Conservation (phyloP, 2,113 vertebrate species). For the Campylomormyrus numenius region DNA sequence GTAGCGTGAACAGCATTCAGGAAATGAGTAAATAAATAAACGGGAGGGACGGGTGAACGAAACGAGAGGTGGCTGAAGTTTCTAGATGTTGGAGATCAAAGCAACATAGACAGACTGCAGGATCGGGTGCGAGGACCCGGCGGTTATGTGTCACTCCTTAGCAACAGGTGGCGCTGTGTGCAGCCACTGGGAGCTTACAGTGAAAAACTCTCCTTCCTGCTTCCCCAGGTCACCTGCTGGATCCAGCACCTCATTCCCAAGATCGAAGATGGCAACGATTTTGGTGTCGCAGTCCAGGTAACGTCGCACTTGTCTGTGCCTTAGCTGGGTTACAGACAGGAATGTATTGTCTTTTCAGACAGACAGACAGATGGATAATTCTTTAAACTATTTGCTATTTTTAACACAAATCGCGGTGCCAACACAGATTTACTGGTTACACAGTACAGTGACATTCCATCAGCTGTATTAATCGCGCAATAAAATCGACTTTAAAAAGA, state of each 20-base stretch:
- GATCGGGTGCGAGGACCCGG: neutral
- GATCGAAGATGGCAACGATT: constrained; percentile 88
- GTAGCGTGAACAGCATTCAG: neutral
- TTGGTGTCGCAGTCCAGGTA: constrained; percentile 83
- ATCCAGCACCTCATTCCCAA: constrained; percentile 79
- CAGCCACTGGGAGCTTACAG: neutral
- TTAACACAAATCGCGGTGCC: neutral
- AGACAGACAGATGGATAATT: neutral
- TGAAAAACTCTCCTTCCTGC: neutral
- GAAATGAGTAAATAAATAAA: neutral
- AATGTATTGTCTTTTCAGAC: neutral
- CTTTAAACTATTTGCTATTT: neutral
- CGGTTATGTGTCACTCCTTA: neutral
- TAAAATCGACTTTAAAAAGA: neutral
- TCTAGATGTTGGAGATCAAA: neutral
- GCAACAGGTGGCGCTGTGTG: neutral
- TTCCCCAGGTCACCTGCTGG: constrained; percentile 69
- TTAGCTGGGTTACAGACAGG: neutral
- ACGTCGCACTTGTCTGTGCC: neutral
- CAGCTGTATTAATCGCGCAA: neutral
- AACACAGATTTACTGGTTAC: neutral
- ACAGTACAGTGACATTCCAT: neutral
- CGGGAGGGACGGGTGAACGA: neutral
- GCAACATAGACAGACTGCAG: neutral
- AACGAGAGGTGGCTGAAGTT: neutral